Evolutionary conservation across 1,140 invertebrate genomes (phyloP), one percentile per base, ranked within the genome.

Genomic region (Megalonaias nervosa): DNA sequence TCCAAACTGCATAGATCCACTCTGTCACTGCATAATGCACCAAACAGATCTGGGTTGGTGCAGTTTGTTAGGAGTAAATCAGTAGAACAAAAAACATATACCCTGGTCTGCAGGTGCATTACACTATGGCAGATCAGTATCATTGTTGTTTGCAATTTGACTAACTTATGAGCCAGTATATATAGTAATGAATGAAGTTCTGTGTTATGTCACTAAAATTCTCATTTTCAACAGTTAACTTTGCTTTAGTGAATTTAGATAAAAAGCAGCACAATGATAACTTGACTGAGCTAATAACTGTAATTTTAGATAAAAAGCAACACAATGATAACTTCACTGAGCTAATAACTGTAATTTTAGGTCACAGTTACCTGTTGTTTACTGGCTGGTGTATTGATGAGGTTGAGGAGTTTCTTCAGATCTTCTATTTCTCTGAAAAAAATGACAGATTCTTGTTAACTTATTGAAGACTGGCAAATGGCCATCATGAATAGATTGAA

Each of bases 361-460:
- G 31, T n/a, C 26, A 67, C 21, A 48, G 19, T 74, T 38, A 79
- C 77, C 68, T 75, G 76, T 73, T 78, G 72, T 17, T 69, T 61
- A 69, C 70, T 78, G 59, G 70, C 31, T 5, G 76, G 58, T 6
- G 38, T 31, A 68, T 78, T 73, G 57, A 74, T 78, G 58, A 70
- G 60, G 57, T 65, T 61, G 55, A 78, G 58, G 9, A 78, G 66
- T n/a, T 71, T 61, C 70, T 74, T 66, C 17, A 74, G 66, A 12
- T 73, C 76, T 73, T 78, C 73, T 59, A 55, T 68, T 70, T 73
- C 71, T 74, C 69, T 76, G 74, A 58, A 80, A 76, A 38, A 60
- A 57, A 56, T 15, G 38, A 48, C 38, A 48, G 11, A 48, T 48
- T 48, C 26, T 48, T 48, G 38, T 11, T 48, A 48, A 48, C 9